These are phyloP conservation scores for Mesocricetus auratus DNA, from an alignment of 2,113 vertebrate genomes.

Conservation along the genomic window DNA sequence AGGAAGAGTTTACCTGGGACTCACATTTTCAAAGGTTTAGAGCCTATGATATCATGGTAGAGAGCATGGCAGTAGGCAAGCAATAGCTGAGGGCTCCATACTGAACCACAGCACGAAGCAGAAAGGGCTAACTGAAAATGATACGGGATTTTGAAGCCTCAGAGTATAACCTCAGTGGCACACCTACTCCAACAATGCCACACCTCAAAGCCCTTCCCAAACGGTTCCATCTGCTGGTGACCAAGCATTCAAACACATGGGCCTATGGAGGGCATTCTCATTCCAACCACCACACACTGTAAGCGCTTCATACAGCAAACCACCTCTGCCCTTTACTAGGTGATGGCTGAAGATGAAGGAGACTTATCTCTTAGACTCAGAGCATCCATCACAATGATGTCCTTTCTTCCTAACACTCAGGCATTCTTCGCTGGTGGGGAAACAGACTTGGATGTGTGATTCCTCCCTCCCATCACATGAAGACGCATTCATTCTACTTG, in stretches of 20 bases:
- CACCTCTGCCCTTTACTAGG: neutral
- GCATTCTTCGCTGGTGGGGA: neutral
- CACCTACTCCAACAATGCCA: neutral
- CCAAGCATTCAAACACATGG: neutral
- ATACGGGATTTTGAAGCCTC: neutral
- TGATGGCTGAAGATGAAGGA: neutral
- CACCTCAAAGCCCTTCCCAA: neutral
- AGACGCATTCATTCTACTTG: conserved; percentile 26
- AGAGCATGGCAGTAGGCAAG: neutral
- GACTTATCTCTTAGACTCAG: neutral
- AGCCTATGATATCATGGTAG: neutral
- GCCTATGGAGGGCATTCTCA: neutral
- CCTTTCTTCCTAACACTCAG: neutral
- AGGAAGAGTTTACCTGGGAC: neutral
- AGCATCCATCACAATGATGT: neutral
- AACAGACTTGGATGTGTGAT: neutral
- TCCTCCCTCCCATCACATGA: neutral
- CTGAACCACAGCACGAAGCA: neutral
- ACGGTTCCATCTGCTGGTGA: neutral
- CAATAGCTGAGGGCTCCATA: neutral
- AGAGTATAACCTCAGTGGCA: no score
- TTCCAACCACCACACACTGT: neutral
- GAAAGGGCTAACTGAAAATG: neutral
- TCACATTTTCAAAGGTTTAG: neutral
- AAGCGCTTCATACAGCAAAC: neutral